Evolutionary conservation across 2,888 invertebrate species (phyloP).

Genomic region (Rhimphoctona megacephalus): DNA sequence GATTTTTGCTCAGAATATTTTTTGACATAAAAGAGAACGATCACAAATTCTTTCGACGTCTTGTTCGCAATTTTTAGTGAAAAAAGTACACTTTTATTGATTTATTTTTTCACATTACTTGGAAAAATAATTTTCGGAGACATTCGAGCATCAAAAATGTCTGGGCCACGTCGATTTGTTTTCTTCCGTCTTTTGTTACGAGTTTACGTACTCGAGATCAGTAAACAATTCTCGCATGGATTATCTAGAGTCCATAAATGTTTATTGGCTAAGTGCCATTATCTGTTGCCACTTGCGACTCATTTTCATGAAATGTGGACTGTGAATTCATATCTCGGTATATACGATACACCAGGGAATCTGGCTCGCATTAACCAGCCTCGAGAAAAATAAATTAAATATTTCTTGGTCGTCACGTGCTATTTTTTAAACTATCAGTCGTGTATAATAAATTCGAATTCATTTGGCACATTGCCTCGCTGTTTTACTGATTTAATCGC

Average conservation of each 20-base stretch:
- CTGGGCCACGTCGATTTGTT: conserved; percentile 5
- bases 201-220: conserved; percentile 16
- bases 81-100: background rate
- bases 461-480: conserved; percentile 46
- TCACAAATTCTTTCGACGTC: background rate
- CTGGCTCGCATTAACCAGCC: conserved; percentile 28
- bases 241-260: conserved; percentile 42
- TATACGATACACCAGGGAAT: conserved; percentile 22
- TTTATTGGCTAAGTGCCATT: conserved; percentile 57
- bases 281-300: conserved; percentile 49
- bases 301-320: conserved; percentile 19
- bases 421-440: conserved; percentile 26
- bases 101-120: background rate
- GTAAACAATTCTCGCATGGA: conserved; percentile 35
- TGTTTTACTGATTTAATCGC: conserved; percentile 10
- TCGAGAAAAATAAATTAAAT: conserved; percentile 54
- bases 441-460: conserved; percentile 42
- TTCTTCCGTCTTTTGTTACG: conserved; percentile 6
- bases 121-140: conserved; percentile 10
- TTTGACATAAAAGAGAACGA: background rate
- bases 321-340: conserved; percentile 9
- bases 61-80: background rate
- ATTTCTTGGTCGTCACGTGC: conserved; percentile 30
- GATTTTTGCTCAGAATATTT: background rate
- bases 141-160: background rate